Evolutionary conservation across 64 coral and sea anemone species (phyloP), one percentile per base, ranked within the genome.

Genomic region (Montipora efflorescens): DNA sequence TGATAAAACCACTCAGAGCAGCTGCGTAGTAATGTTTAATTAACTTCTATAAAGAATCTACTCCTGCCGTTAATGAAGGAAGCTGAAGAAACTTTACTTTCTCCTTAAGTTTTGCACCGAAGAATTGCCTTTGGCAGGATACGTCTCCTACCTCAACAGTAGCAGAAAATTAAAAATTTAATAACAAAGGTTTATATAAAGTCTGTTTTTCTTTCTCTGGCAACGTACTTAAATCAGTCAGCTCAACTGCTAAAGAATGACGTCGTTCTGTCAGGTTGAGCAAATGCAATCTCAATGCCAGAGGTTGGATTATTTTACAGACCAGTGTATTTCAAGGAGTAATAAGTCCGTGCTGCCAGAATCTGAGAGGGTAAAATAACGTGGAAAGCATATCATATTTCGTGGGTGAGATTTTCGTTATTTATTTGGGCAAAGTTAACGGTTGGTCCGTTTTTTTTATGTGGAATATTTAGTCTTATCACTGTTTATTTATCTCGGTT

Each of bases 171-270:
- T 14, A 64, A 70, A 84, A 84, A 84, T 19, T 48, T 84, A 84
- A 84, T 84, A 84, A 84, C 36, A 3, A 11, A 19, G 47, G 11
- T 74, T 36, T 43, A 47, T 68, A 36, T 68, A 48, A 8, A 72
- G 45, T 22, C 67, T 84, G 82, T 71, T 86, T 67, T 86, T 5
- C n/a, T 86, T 86, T 72, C 15, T 9, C 4, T 18, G 16, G 62
- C 68, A 51, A 12, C 3, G 12, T 23, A 20, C 46, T 86, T 72
- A 43, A 72, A 86, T 19, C 18, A 49, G 82, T 86, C 82, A 68
- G 8, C 67, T 16, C 46, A 21, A 71, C 5, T 8, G 68, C 3
- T 71, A 3, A 71, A 51, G 64, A 50, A 5, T 72, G 16, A 51
- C 1, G 47, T 86, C 0, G 8, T 8, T 72, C 46, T 72, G 82